Conservation (phyloP, 2,888 invertebrate species). For the Altica lythri region DNA sequence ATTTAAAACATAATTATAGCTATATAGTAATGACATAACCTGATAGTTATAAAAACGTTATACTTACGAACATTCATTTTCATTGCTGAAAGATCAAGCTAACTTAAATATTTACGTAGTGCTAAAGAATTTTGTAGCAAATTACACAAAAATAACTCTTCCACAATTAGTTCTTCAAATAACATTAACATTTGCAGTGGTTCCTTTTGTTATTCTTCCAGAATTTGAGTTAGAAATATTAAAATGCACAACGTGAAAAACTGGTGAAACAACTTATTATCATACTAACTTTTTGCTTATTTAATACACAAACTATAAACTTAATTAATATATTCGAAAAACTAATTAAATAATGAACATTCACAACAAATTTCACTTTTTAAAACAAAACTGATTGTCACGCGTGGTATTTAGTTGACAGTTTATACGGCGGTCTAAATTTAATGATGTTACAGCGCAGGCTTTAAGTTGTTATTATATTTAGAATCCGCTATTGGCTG, state of each 20-base stretch:
- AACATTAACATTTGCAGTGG: not conserved
- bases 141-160: not conserved
- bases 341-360: conserved; percentile 1
- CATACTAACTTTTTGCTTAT: conserved; percentile 7
- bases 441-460: not conserved
- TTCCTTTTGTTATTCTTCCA: not conserved
- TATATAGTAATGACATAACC: too few relatives aligned
- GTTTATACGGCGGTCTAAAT: conserved; percentile 49
- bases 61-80: conserved; percentile 51
- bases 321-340: conserved; percentile 2
- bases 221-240: not conserved
- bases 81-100: conserved; percentile 39
- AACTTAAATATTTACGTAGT: conserved; percentile 44
- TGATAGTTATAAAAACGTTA: not conserved
- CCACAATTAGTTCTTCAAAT: not conserved
- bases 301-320: conserved; percentile 12
- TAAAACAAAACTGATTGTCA: conserved; percentile 36
- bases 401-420: conserved; percentile 48
- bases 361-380: conserved; percentile 14
- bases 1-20: too few relatives aligned
- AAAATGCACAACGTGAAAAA: not conserved
- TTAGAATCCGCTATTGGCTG: not conserved
- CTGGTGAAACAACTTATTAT: not conserved
- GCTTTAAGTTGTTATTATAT: not conserved
- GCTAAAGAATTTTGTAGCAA: not conserved